Conservation (phyloP, 2,113 vertebrate species). For the Ammodytes marinus region DNA sequence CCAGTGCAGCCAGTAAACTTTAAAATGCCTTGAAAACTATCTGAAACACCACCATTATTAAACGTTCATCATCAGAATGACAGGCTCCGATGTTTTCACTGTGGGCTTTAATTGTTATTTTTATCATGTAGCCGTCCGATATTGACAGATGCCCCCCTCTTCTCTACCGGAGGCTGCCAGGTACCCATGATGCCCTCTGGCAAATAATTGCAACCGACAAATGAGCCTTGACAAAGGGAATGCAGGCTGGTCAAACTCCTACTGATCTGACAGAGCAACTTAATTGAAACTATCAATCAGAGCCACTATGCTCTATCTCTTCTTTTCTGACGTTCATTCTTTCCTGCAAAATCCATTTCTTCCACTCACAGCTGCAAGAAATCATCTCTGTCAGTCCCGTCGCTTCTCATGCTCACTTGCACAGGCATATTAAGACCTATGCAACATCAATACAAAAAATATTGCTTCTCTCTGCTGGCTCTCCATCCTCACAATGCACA, state of each 20-base stretch:
- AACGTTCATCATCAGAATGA: slow-evolving; percentile 30
- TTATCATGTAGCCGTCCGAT: slow-evolving; percentile 30
- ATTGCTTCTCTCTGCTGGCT: slow-evolving; percentile 41
- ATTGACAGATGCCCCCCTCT: slow-evolving; percentile 45
- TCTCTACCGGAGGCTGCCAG: slow-evolving; percentile 56
- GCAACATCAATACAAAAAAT: slow-evolving; percentile 57
- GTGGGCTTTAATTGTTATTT: slow-evolving; percentile 25
- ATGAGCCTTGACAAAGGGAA: slow-evolving; percentile 75
- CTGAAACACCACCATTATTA: slow-evolving; percentile 31
- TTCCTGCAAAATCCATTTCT: slow-evolving; percentile 52
- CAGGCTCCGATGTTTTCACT: slow-evolving; percentile 21
- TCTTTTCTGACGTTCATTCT: slow-evolving; percentile 57
- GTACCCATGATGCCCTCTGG: slow-evolving; percentile 55
- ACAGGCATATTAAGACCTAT: slow-evolving; percentile 55
- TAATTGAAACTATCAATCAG: slow-evolving; percentile 85
- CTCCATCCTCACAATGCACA: slow-evolving; percentile 49
- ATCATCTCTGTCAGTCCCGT: slow-evolving; percentile 45
- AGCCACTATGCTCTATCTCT: slow-evolving; percentile 43
- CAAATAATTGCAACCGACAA: slow-evolving; percentile 76
- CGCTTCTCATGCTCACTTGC: slow-evolving; percentile 55
- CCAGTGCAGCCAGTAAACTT: background rate
- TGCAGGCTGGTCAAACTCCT: slow-evolving; percentile 73
- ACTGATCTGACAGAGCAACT: slow-evolving; percentile 72
- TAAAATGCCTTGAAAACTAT: slow-evolving; percentile 11
- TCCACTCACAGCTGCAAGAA: slow-evolving; percentile 47